Evolutionary conservation across 1,140 invertebrate species (phyloP).

Genomic region (Asobara japonica): DNA sequence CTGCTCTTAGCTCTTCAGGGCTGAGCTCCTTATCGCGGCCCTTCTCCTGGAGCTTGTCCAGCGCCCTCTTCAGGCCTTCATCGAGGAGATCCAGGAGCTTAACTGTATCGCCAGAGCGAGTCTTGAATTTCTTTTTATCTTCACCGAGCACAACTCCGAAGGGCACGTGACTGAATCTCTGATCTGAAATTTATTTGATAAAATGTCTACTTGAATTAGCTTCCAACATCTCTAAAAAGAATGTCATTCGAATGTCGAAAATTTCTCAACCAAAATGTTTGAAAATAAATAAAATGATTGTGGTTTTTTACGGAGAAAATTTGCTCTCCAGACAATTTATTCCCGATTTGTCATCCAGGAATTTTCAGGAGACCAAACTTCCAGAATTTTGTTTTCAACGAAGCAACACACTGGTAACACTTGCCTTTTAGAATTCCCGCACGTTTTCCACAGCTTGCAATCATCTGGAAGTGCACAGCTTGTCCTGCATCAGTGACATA

Average conservation of each 20-base stretch:
- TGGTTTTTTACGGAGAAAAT: too few species aligned
- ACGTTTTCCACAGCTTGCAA: slow-evolving; percentile 77
- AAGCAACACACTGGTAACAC: neutral
- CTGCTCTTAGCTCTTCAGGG: slow-evolving; percentile 82
- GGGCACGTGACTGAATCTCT: slow-evolving; percentile 88
- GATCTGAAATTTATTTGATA: too few species aligned
- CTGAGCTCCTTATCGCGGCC: slow-evolving; percentile 88
- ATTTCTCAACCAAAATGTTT: too few species aligned
- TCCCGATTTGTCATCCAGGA: too few species aligned
- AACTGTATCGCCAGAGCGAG: slow-evolving; percentile 96
- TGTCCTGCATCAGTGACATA: slow-evolving; percentile 97
- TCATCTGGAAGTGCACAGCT: slow-evolving; percentile 81
- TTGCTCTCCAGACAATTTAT: too few species aligned
- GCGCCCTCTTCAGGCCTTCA: slow-evolving; percentile 88
- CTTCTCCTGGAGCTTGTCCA: slow-evolving; percentile 91
- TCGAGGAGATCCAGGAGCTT: slow-evolving; percentile 90
- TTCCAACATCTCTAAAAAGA: too few species aligned
- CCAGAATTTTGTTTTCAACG: too few species aligned
- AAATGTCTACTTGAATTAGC: too few species aligned
- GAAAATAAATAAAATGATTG: neutral
- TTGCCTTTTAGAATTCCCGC: slow-evolving; percentile 72
- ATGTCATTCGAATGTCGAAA: too few species aligned
- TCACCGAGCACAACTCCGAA: slow-evolving; percentile 98
- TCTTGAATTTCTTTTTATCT: slow-evolving; percentile 99
- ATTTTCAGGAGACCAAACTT: too few species aligned